phyloP scores from a whole-genome alignment of 2,113 vertebrate species.

The Jaculus jaculus region DNA sequence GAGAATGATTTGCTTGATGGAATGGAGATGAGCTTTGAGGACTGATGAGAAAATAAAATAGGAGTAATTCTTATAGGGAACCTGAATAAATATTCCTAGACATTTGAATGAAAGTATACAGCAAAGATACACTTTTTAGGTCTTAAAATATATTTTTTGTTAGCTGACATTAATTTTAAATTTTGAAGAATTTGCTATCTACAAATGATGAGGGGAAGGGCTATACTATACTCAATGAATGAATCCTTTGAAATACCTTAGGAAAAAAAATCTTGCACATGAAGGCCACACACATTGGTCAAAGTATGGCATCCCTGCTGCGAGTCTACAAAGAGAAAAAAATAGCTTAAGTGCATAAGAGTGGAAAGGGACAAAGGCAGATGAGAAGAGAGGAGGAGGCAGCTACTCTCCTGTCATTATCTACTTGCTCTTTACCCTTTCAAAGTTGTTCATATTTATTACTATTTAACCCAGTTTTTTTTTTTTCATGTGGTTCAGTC shows the following conservation, averaged over 20 bases:
- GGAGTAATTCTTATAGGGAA: neutral
- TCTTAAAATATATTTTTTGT: slow-evolving; percentile 56
- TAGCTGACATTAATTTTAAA: slow-evolving; percentile 54
- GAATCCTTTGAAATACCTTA: slow-evolving; percentile 4
- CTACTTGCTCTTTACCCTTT: slow-evolving; percentile 18
- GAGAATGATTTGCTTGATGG: neutral
- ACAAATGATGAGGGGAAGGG: slow-evolving; percentile 34
- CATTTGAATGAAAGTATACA: neutral
- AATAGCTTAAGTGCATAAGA: neutral
- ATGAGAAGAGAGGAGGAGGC: neutral
- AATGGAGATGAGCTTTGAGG: neutral
- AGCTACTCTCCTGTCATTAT: neutral
- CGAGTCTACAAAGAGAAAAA: neutral
- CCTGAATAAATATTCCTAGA: slow-evolving; percentile 7
- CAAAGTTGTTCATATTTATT: neutral
- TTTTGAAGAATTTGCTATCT: slow-evolving; percentile 51
- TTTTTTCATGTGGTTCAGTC: slow-evolving; percentile 1
- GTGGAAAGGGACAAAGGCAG: neutral
- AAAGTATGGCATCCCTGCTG: neutral
- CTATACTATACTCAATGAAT: neutral
- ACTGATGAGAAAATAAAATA: neutral
- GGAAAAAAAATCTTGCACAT: neutral
- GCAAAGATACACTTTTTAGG: neutral
- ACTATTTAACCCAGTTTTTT: neutral
- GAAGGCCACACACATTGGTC: slow-evolving; percentile 1